phyloP scores from a whole-genome alignment of 2,888 invertebrate species.

The Lasioglossum zephyrum region DNA sequence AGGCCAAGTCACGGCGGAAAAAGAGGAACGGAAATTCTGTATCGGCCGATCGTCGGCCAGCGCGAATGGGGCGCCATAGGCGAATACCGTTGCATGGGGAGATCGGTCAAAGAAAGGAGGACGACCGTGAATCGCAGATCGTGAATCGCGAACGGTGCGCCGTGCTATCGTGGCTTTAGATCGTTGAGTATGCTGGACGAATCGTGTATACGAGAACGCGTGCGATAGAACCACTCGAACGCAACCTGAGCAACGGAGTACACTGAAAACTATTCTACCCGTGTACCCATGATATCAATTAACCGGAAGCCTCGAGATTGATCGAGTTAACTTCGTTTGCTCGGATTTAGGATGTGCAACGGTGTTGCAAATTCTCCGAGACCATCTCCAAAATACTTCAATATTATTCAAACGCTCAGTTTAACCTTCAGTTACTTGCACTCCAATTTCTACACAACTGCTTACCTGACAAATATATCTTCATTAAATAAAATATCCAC shows the following conservation, averaged over 20 bases:
- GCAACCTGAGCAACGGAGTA: slow-evolving; percentile 34
- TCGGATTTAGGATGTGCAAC: neutral
- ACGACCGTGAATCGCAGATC: slow-evolving; percentile 63
- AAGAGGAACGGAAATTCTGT: slow-evolving; percentile 54
- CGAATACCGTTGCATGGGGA: slow-evolving; percentile 66
- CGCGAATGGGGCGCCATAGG: slow-evolving; percentile 41
- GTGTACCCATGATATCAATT: neutral
- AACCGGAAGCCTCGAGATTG: neutral
- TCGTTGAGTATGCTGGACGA: slow-evolving; percentile 65
- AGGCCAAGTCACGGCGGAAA: slow-evolving; percentile 24
- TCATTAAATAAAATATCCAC: no score
- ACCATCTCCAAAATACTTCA: no score
- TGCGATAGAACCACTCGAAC: slow-evolving; percentile 20
- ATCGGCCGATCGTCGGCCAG: slow-evolving; percentile 46
- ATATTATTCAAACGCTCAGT: no score
- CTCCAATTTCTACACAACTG: no score
- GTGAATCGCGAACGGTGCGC: slow-evolving; percentile 56
- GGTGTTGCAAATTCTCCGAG: no score
- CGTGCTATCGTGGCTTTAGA: slow-evolving; percentile 66
- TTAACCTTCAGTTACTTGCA: no score
- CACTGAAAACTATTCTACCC: neutral
- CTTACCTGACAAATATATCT: no score
- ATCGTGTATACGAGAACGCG: slow-evolving; percentile 28
- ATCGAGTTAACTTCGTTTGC: neutral
- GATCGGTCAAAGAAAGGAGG: slow-evolving; percentile 65